Evolutionary conservation across 2,797 vertebrate species (phyloP), one percentile per base, ranked within the genome.

Genomic region (Podarcis lilfordi): DNA sequence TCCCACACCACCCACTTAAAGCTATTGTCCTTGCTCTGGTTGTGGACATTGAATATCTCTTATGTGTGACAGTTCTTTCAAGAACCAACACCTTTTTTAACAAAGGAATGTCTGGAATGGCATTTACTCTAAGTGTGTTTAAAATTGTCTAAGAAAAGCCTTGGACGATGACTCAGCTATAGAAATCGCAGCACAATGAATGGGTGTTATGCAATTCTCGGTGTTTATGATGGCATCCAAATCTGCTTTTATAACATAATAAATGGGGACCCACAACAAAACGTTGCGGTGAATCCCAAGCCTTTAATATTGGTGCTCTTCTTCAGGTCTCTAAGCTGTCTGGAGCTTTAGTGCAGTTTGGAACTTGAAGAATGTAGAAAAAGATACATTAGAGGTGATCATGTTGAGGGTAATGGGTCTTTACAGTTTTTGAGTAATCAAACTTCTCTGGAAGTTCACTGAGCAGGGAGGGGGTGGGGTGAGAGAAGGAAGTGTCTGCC

Each of bases 141-240:
- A 90, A n/a, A 89, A 35, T 89, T 87, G 83, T 75, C 50, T 84
- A 37, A 85, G 68, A 78, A 61, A 72, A 25, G 40, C 6, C 25
- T 78, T 82, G 2, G 69, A 80, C 79, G 76, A 40, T 71, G 64
- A 85, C 27, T 27, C 35, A 89, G 10, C 71, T 74, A 9, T 45
- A 85, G 55, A 45, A 91, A 85, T 80, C 37, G 27, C n/a, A 74
- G 13, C 17, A 55, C 29, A 81, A 80, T 11, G 11, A 77, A 59
- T 35, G 72, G 27, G 37, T 29, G 43, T 71, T 79, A 77, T 50
- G 27, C 15, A 37, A 37, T 83, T 25, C 1, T 89, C 4, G 4
- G 9, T 72, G 2, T 83, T 84, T 85, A 8, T 9, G 80, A 76
- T 32, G 1, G 11, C 69, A 61, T 29, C 82, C 43, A 21, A 74